Evolutionary conservation across 2,888 invertebrate species (phyloP).

Genomic region (Ichneumoninae sp.): DNA sequence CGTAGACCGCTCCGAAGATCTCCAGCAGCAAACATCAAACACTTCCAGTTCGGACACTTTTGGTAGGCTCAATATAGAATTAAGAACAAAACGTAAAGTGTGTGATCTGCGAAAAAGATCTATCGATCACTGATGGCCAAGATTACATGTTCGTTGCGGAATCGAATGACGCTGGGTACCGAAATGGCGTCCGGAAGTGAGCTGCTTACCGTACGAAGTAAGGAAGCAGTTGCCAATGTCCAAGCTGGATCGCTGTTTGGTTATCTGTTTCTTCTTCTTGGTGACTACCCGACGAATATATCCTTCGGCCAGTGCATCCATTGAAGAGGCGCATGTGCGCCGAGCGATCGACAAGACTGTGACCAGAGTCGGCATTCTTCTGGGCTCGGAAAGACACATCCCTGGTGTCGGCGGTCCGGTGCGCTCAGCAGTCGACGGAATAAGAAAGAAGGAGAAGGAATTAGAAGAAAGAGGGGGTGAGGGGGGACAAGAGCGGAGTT

Average conservation of each 20-base stretch:
- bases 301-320: neutral
- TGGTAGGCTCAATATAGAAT: neutral
- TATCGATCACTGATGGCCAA: neutral
- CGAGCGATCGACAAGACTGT: neutral
- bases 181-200: neutral
- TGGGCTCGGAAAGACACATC: conserved; percentile 44
- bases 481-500: conserved; percentile 64
- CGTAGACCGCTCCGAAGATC: too few species aligned
- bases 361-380: conserved; percentile 10
- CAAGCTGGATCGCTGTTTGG: neutral
- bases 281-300: neutral
- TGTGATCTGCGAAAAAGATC: neutral
- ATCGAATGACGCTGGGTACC: neutral
- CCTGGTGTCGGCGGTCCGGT: conserved; percentile 53
- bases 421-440: conserved; percentile 25
- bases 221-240: neutral
- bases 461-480: conserved; percentile 35
- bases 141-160: neutral
- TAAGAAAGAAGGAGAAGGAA: conserved; percentile 20
- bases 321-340: neutral
- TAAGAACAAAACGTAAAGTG: neutral
- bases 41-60: neutral
- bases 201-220: neutral
- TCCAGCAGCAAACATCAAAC: too few species aligned
- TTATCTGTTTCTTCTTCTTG: neutral